Evolutionary conservation across 1,140 invertebrate genomes (phyloP).

Genomic region (Drosophila lacertosa): DNA sequence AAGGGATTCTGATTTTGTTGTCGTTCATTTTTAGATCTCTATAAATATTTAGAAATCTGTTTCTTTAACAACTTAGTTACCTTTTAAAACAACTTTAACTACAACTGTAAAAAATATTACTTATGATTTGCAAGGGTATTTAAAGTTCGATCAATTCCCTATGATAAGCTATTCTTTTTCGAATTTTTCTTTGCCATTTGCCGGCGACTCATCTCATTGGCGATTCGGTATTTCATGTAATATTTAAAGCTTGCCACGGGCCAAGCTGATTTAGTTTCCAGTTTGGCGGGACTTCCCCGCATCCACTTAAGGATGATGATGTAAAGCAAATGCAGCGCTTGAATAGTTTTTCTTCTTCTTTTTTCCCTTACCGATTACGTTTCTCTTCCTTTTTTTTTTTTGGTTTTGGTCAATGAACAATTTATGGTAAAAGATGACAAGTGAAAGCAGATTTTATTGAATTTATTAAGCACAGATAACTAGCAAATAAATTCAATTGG

Average conservation of each 20-base stretch:
- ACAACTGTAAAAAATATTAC: too few relatives aligned
- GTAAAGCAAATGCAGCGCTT: conserved; percentile 7
- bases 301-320: conserved; percentile 9
- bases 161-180: background rate
- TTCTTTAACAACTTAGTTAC: too few relatives aligned
- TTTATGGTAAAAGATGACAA: conserved; percentile 7
- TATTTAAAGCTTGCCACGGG: conserved; percentile 56
- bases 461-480: background rate
- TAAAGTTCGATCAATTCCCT: background rate
- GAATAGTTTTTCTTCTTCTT: conserved; percentile 7
- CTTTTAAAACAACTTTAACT: too few relatives aligned
- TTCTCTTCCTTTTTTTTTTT: background rate
- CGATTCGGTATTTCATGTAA: conserved; percentile 55
- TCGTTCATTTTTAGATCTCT: too few relatives aligned
- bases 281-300: conserved; percentile 3
- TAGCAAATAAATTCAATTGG: background rate
- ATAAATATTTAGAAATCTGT: too few relatives aligned
- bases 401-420: conserved; percentile 4
- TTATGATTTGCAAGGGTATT: conserved; percentile 11
- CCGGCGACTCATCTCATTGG: conserved; percentile 34
- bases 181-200: conserved; percentile 2
- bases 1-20: background rate
- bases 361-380: conserved; percentile 3
- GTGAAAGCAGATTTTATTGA: background rate
- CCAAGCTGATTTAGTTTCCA: conserved; percentile 31